Evolutionary conservation across 35 echinoderm and acorn worm genomes (phyloP).

Genomic region (Heliocidaris erythrogramma): DNA sequence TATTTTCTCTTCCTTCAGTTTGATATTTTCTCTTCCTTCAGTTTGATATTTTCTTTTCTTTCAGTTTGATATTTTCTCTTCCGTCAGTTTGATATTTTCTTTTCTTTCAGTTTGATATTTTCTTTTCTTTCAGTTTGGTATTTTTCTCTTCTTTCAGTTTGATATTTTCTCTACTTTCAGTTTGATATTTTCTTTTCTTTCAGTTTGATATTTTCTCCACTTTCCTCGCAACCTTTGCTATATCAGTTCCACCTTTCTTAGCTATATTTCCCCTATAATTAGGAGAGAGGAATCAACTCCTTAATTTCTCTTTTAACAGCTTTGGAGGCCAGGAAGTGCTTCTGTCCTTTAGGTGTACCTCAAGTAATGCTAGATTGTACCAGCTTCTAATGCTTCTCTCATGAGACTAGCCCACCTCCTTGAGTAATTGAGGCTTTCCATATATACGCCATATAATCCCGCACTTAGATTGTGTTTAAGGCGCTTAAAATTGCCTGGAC

Average conservation of each 20-base stretch:
- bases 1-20: no score
- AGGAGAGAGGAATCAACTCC: not conserved
- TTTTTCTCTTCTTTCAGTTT: no score
- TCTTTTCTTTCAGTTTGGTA: not conserved
- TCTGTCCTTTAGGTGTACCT: not conserved
- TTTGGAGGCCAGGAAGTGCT: not conserved
- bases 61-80: not conserved
- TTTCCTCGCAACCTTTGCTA: not conserved
- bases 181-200: no score
- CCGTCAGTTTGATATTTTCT: no score
- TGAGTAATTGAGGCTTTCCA: constrained; percentile 36
- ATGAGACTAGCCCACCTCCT: not conserved
- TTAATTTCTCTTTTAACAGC: not conserved
- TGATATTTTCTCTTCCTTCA: not conserved
- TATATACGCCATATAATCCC: constrained; percentile 15
- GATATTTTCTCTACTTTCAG: not conserved
- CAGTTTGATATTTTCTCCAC: not conserved
- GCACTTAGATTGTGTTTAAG: constrained; percentile 4
- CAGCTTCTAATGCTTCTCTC: not conserved
- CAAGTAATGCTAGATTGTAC: not conserved
- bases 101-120: not conserved
- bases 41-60: no score
- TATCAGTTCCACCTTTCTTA: not conserved
- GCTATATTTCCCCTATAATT: not conserved
- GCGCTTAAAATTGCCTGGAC: constrained; percentile 1